phyloP scores from a whole-genome alignment of 2,113 vertebrate species.

The Nesospiza acunhae region DNA sequence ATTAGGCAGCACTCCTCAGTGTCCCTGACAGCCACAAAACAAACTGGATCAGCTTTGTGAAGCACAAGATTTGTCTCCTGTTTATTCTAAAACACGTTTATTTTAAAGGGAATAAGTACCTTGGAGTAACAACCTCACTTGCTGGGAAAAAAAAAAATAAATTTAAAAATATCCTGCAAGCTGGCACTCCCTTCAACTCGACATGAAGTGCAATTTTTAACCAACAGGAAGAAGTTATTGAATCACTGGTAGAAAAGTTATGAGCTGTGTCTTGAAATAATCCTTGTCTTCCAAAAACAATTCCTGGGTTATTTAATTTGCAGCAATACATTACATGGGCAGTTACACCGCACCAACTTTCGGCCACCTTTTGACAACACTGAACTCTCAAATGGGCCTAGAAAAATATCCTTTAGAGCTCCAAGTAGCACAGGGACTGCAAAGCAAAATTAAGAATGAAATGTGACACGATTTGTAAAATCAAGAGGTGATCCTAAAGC shows the following conservation, averaged over 20 bases:
- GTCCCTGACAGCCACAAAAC: background rate
- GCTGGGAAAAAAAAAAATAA: background rate
- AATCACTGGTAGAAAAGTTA: constrained; percentile 13
- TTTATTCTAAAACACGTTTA: background rate
- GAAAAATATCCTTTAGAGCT: background rate
- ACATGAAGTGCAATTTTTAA: background rate
- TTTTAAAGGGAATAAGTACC: background rate
- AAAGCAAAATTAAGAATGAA: background rate
- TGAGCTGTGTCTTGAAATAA: constrained; percentile 21
- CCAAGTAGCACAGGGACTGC: background rate
- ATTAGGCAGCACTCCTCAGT: background rate
- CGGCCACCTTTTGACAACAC: background rate
- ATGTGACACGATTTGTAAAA: background rate
- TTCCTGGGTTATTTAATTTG: background rate
- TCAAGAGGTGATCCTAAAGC: background rate
- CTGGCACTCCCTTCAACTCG: background rate
- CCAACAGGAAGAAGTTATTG: background rate
- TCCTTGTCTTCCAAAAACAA: constrained; percentile 33
- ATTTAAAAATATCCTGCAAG: background rate
- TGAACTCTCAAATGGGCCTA: background rate
- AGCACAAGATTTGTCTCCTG: background rate
- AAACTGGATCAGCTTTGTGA: background rate
- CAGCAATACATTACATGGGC: background rate
- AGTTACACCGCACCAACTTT: background rate
- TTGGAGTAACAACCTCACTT: background rate